A percentile compares a stretch with the other conserved stretches of the same genome.
phyloP scores from a whole-genome alignment of 1,140 invertebrate species.

The Meloidogyne floridensis region DNA sequence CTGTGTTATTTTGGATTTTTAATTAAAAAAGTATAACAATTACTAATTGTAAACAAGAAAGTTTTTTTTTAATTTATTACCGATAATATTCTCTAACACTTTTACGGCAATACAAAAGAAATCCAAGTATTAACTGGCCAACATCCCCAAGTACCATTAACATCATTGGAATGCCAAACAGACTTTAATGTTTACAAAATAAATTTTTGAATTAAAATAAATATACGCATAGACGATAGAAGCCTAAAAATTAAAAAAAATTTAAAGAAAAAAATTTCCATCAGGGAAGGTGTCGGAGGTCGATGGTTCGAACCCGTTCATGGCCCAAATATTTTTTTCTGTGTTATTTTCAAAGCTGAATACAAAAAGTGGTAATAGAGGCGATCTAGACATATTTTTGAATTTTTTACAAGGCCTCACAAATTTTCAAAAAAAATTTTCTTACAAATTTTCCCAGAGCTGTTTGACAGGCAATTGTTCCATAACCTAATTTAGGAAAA shows the following conservation, averaged over 20 bases:
- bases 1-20: too few relatives aligned
- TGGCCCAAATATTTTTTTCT: too few relatives aligned
- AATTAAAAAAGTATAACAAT: too few relatives aligned
- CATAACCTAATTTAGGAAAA: conserved; percentile 21
- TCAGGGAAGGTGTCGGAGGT: too few relatives aligned
- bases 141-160: conserved; percentile 47
- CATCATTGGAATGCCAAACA: conserved; percentile 45
- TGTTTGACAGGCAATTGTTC: conserved; percentile 47
- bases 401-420: too few relatives aligned
- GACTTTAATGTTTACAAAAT: not conserved
- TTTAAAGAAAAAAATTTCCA: too few relatives aligned
- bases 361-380: too few relatives aligned
- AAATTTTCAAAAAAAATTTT: not conserved
- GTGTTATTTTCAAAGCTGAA: too few relatives aligned
- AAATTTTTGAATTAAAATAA: not conserved
- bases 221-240: not conserved
- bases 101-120: conserved; percentile 35
- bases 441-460: conserved; percentile 36
- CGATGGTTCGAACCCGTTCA: too few relatives aligned
- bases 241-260: not conserved
- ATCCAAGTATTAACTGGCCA: conserved; percentile 40
- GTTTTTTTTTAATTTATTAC: too few relatives aligned
- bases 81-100: conserved; percentile 12
- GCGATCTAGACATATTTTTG: too few relatives aligned
- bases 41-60: too few relatives aligned